A percentile compares a stretch with the other conserved stretches of the same genome.
Evolutionary conservation across 2,113 vertebrate species (phyloP).

Genomic region (Nansenia antarctica): DNA sequence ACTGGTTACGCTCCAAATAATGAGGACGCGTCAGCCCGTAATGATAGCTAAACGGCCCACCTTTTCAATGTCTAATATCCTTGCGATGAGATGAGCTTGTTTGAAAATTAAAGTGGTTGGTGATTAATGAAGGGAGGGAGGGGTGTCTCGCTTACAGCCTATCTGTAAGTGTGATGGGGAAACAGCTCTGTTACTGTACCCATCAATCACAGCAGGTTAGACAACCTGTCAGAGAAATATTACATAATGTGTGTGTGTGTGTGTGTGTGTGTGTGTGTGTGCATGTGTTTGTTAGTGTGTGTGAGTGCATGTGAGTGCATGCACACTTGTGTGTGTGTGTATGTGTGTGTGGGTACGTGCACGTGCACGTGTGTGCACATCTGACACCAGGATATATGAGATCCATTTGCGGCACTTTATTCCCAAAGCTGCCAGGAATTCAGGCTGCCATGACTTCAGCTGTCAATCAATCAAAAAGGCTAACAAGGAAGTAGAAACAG

Average conservation of each 20-base stretch:
- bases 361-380: too few relatives aligned
- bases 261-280: neutral
- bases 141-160: conserved; percentile 14
- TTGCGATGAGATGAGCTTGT: neutral
- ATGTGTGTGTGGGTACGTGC: neutral
- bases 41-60: conserved; percentile 24
- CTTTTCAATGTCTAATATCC: conserved; percentile 37
- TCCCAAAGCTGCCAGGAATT: too few relatives aligned
- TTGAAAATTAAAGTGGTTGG: conserved; percentile 3
- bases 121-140: neutral
- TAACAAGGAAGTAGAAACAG: neutral
- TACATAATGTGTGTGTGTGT: neutral
- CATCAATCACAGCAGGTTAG: conserved; percentile 1
- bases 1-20: conserved; percentile 9
- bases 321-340: neutral
- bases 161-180: conserved; percentile 10
- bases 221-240: conserved; percentile 32
- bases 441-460: neutral
- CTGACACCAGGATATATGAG: too few relatives aligned
- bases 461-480: neutral
- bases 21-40: conserved; percentile 9
- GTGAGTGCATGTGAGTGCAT: neutral
- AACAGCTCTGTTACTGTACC: conserved; percentile 26
- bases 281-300: neutral
- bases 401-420: too few relatives aligned